Conservation (phyloP, 2,888 invertebrate genomes). For the Dryocosmus kuriphilus region DNA sequence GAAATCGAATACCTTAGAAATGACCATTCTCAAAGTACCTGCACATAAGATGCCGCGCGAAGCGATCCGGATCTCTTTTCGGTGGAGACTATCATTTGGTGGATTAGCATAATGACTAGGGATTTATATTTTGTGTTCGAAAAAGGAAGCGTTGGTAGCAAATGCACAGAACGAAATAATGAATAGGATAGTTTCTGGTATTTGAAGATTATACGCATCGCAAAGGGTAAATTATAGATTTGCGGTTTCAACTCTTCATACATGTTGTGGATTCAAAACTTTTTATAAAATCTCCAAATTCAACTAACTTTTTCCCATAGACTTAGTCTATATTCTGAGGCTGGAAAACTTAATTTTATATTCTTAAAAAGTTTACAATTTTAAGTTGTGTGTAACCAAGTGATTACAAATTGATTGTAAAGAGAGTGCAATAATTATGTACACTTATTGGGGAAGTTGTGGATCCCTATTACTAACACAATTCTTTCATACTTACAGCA, state of each 20-base stretch:
- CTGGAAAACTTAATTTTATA: no score
- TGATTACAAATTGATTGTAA: background rate
- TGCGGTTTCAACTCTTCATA: slow-evolving; percentile 63
- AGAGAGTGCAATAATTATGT: background rate
- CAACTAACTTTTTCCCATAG: background rate
- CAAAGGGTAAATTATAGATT: slow-evolving; percentile 75
- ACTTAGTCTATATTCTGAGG: no score
- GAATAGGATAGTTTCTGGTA: slow-evolving; percentile 77
- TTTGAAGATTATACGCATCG: slow-evolving; percentile 77
- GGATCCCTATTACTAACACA: background rate
- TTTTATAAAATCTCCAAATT: slow-evolving; percentile 27
- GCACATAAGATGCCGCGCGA: slow-evolving; percentile 37
- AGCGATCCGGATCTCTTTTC: slow-evolving; percentile 50
- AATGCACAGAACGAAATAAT: slow-evolving; percentile 76
- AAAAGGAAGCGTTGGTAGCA: slow-evolving; percentile 71
- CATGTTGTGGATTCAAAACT: slow-evolving; percentile 47
- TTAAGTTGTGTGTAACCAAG: no score
- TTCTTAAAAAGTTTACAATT: no score
- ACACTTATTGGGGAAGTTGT: no score
- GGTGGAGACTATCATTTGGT: slow-evolving; percentile 73
- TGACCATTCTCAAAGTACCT: slow-evolving; percentile 43
- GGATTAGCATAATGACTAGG: slow-evolving; percentile 77
- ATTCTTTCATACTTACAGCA: background rate
- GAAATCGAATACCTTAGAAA: slow-evolving; percentile 46
- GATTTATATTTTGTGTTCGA: slow-evolving; percentile 71